phyloP scores from a whole-genome alignment of 2,113 vertebrate genomes.

The Callipepla californica region DNA sequence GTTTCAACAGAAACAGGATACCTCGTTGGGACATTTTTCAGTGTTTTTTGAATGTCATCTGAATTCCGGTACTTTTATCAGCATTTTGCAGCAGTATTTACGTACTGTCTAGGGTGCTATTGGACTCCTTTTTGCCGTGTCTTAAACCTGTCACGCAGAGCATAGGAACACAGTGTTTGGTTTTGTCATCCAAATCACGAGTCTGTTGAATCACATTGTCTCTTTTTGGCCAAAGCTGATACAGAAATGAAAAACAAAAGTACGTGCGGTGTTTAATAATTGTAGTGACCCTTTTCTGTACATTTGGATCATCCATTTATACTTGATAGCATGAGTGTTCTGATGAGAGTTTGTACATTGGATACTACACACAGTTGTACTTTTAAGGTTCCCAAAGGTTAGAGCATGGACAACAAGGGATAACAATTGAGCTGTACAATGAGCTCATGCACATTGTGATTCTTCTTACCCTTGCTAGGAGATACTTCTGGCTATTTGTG shows the following conservation, averaged over 20 bases:
- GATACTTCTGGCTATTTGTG: neutral
- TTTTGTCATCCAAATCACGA: neutral
- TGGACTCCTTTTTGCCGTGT: neutral
- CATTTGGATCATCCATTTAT: neutral
- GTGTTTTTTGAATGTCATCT: neutral
- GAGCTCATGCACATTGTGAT: neutral
- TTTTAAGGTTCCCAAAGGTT: neutral
- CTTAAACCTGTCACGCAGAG: neutral
- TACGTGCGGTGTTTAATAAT: neutral
- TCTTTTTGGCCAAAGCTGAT: neutral
- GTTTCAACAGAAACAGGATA: neutral
- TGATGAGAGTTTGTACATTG: neutral
- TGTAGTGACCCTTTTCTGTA: neutral
- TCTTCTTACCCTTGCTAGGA: neutral
- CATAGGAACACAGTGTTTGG: neutral
- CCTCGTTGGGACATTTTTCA: neutral
- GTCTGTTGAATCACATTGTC: neutral
- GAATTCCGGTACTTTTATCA: slow-evolving; percentile 17
- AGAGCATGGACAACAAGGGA: neutral
- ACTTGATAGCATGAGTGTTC: neutral
- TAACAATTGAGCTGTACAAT: neutral
- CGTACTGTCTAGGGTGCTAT: slow-evolving; percentile 46
- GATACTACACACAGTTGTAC: neutral
- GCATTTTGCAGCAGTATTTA: slow-evolving; percentile 41
- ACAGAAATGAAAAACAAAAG: neutral